Base-by-base conservation (phyloP, 1,140 invertebrate genomes). In the Euura saliciscinereae region DNA sequence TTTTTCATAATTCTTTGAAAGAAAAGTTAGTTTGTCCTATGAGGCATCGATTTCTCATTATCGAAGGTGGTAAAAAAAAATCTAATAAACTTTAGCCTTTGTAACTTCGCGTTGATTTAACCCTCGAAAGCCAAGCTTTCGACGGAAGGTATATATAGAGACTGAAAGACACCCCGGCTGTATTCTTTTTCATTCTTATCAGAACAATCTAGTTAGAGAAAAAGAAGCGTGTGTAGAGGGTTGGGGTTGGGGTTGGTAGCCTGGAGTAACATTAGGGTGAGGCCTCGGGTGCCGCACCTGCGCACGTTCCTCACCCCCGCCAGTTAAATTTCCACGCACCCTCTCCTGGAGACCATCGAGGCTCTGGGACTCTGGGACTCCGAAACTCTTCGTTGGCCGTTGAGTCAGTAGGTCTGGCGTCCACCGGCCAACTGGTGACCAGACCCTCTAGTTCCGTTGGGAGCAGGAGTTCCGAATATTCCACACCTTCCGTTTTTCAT, bases 381-480 rank as follows among this genome's bases (percentile, higher is more conserved):
- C 4, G 51, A 59, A 59, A 59, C 51, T 59, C 51, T 59, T 59
- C 3, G 51, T 59, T 59, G 8, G 51, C 13, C 51, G 51, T 59
- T 59, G 51, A 59, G 51, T 59, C 51, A 59, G 51, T 59, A 59
- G 51, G 51, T 59, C 51, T 59, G 51, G 13, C 51, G 51, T 59
- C 51, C 13, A 59, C 51, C 51, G 51, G 51, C 51, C 51, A 59
- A 59, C 51, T 59, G 51, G 51, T n/a, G 6, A n/a, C 13, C 51
- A n/a, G 51, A 28, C 28, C 28, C 28, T 28, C 28, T 28, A 28
- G 28, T 28, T 28, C 28, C 28, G 28, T 28, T 28, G 28, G 28
- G 28, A 28, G 28, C 28, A 28, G 28, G 28, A 28, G 28, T 28
- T 28, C 1, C 28, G 28, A 28, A 28, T 28, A 28, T 28, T 28